Conservation (phyloP, 2,888 invertebrate genomes). For the Phortica okadai region DNA sequence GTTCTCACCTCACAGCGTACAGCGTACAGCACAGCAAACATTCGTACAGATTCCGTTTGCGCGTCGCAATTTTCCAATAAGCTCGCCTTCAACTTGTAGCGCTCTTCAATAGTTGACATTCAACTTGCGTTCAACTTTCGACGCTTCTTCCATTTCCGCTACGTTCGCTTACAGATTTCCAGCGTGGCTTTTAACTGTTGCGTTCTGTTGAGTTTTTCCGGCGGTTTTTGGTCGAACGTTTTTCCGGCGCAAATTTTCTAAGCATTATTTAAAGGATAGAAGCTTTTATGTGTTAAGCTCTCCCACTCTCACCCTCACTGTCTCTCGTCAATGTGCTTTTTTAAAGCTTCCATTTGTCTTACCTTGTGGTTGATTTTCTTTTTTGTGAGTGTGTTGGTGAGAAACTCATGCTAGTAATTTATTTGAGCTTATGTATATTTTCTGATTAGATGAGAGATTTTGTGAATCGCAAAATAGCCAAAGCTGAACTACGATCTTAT, state of each 20-base stretch:
- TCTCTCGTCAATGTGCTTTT: no score
- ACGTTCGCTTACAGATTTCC: neutral
- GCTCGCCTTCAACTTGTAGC: conserved; percentile 22
- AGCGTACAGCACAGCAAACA: neutral
- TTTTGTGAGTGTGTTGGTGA: no score
- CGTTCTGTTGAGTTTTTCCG: neutral
- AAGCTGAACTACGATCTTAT: no score
- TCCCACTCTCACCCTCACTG: no score
- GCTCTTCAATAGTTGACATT: conserved; percentile 6
- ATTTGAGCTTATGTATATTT: no score
- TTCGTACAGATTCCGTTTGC: neutral
- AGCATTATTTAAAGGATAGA: neutral
- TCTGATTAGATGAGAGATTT: no score
- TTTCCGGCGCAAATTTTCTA: neutral
- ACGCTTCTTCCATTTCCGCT: neutral
- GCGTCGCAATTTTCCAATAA: neutral
- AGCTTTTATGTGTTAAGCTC: neutral
- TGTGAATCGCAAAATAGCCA: no score
- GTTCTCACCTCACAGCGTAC: neutral
- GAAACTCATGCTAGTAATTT: no score
- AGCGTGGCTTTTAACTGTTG: neutral
- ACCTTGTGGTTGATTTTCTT: no score
- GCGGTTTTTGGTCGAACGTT: no score
- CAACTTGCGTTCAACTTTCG: neutral
- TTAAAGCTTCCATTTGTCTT: no score